Base-by-base conservation (phyloP, 2,888 invertebrate species). In the Trissolcus brochymenae region DNA sequence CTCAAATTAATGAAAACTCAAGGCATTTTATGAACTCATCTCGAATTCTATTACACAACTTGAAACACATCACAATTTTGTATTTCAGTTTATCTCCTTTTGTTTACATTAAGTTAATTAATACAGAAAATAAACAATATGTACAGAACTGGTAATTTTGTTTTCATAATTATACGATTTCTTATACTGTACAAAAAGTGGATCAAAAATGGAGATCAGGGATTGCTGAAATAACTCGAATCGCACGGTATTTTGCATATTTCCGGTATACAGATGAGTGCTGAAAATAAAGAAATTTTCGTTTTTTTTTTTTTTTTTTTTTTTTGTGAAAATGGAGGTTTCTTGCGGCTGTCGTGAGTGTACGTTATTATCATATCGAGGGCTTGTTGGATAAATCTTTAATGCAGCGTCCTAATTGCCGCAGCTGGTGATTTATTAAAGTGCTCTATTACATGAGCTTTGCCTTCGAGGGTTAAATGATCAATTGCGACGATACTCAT, bases 361-460 rank as follows among this genome's bases (percentile, higher is more conserved):
- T 53, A 29, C 67, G 80, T 82, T 82, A 85, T 84, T 83, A 83
- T 79, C 82, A 81, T 84, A 84, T 83, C 81, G 81, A 79, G 78
- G 71, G 79, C 80, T 82, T 79, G 79, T 82, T 81, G 81, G 56
- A 74, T 80, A 78, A 66, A 82, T 81, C 79, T 80, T 79, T 80
- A 81, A 82, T 76, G 78, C 80, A 51, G 62, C 77, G 78, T 82
- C 80, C 80, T 83, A 84, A 85, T 85, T 84, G 82, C 81, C 78
- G 66, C 75, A 77, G 78, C 76, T 66, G 76, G 81, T 81, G 82
- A 86, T 86, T 85, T 85, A 79, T 82, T 82, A 84, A 85, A 85
- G 84, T 84, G 84, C 85, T 85, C 83, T 85, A 84, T 85, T 84
- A 84, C 72, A 79, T 61, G 59, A 57, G 62, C 13, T 54, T 21